Evolutionary conservation across 2,797 vertebrate species (phyloP).

Genomic region (Mycteria americana): DNA sequence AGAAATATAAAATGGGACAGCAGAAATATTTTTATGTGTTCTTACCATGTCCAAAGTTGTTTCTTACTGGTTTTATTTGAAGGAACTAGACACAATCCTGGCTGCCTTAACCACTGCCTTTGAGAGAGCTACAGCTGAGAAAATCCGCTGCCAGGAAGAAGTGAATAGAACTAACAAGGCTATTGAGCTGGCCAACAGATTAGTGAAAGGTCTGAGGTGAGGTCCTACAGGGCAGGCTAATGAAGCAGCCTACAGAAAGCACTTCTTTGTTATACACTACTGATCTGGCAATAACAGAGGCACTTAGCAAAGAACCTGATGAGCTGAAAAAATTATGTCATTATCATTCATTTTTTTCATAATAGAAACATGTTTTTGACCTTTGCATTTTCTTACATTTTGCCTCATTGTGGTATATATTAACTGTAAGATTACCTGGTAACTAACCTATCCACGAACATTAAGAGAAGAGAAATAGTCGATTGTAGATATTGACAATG

Average conservation of each 20-base stretch:
- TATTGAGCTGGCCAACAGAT: constrained; percentile 94
- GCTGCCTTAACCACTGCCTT: constrained; percentile 84
- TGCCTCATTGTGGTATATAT: constrained; percentile 65
- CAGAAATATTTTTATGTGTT: constrained; percentile 59
- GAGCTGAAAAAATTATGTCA: constrained; percentile 86
- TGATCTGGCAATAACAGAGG: constrained; percentile 84
- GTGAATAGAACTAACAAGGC: constrained; percentile 95
- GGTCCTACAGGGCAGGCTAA: constrained; percentile 77
- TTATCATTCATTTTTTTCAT: constrained; percentile 85
- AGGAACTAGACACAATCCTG: constrained; percentile 90
- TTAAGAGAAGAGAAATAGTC: constrained; percentile 44
- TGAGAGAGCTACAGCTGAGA: constrained; percentile 89
- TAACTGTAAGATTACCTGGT: constrained; percentile 77
- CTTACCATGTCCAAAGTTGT: constrained; percentile 70
- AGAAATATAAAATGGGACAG: constrained; percentile 64
- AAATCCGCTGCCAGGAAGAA: constrained; percentile 90
- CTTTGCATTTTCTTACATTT: constrained; percentile 82
- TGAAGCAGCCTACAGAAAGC: constrained; percentile 80
- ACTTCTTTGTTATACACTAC: constrained; percentile 83
- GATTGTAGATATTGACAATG: constrained; percentile 57
- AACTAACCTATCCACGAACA: constrained; percentile 56
- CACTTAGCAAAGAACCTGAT: constrained; percentile 85
- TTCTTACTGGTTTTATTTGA: constrained; percentile 74
- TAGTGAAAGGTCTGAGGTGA: constrained; percentile 94
- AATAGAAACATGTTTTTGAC: constrained; percentile 84